phyloP scores from a whole-genome alignment of 1,140 invertebrate species.

The Papilio dardanus region DNA sequence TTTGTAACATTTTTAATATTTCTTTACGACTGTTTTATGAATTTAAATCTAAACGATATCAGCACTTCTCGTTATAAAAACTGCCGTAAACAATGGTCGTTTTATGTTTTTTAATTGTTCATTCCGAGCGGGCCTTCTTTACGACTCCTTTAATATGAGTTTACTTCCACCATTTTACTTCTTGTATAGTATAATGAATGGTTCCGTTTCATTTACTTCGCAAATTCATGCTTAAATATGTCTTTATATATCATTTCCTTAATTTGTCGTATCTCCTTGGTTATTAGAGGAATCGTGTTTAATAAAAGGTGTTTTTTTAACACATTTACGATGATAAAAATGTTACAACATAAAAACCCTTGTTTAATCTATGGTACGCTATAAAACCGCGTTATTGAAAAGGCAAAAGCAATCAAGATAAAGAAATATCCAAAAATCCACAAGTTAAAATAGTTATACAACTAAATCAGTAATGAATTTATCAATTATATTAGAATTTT shows the following conservation, averaged over 20 bases:
- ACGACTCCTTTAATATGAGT: conserved; percentile 23
- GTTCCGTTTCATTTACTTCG: not conserved
- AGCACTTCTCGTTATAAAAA: conserved; percentile 13
- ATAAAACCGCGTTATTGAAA: too few relatives aligned
- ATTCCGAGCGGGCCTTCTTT: conserved; percentile 14
- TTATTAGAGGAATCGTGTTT: too few relatives aligned
- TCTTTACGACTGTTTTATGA: conserved; percentile 5
- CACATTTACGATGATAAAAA: too few relatives aligned
- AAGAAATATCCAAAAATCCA: not conserved
- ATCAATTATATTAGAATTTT: not conserved
- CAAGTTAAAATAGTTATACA: not conserved
- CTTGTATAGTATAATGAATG: not conserved
- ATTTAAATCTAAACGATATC: conserved; percentile 14
- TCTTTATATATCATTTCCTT: not conserved
- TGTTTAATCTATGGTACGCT: too few relatives aligned
- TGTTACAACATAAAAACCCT: too few relatives aligned
- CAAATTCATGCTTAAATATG: not conserved
- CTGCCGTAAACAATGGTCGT: conserved; percentile 14
- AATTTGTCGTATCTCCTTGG: not conserved
- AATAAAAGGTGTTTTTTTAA: too few relatives aligned
- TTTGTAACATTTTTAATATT: not conserved
- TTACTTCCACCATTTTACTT: conserved; percentile 7
- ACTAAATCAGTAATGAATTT: not conserved
- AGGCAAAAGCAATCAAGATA: too few relatives aligned
- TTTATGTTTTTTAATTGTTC: conserved; percentile 22